Base-by-base conservation (phyloP, 2,113 vertebrate genomes). In the Urocolius indicus region DNA sequence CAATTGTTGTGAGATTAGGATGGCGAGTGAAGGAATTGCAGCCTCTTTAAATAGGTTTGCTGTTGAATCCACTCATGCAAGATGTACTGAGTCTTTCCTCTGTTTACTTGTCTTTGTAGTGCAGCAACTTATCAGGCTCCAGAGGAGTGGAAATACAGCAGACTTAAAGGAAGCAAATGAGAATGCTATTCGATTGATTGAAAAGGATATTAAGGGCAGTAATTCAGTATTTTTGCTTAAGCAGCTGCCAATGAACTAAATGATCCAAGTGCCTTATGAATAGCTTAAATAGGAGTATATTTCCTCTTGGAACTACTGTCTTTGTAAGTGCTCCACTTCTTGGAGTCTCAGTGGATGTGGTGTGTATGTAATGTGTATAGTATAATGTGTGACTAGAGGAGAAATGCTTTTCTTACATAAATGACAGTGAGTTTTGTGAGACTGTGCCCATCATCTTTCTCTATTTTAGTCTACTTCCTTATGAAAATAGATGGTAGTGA, bases 1-100 rank as follows among this genome's bases (percentile, higher is more conserved):
- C 93, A 49, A 9, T 85, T 94, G 94, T 88, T 73, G 46, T 20
- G 90, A 90, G 93, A 93, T 94, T 87, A 91, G 73, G 88, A 58
- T 4, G 38, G 49, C 74, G 80, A 93, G 83, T 69, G 90, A 66
- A 86, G 83, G 93, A 84, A 58, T 49, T 67, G 77, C 52, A 75
- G 84, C 46, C 59, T 43, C 20, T 49, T 69, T 66, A 77, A 91
- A 81, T 51, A 82, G n/a, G 21, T 76, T 79, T 83, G 74, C 57
- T 54, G 43, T 55, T 54, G 61, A 73, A 75, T 52, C 61, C 78
- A 38, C 72, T 73, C 75, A 36, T 23, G 63, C 22, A 1, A 63
- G 81, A 87, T 71, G 81, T 71, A 63, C 72, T 65, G 83, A 77
- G 78, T 90, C 84, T 90, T 93, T 38, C 51, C 75, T 68, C 48